phyloP scores from a whole-genome alignment of 2,797 vertebrate genomes.

The Coracias cyanogaster region DNA sequence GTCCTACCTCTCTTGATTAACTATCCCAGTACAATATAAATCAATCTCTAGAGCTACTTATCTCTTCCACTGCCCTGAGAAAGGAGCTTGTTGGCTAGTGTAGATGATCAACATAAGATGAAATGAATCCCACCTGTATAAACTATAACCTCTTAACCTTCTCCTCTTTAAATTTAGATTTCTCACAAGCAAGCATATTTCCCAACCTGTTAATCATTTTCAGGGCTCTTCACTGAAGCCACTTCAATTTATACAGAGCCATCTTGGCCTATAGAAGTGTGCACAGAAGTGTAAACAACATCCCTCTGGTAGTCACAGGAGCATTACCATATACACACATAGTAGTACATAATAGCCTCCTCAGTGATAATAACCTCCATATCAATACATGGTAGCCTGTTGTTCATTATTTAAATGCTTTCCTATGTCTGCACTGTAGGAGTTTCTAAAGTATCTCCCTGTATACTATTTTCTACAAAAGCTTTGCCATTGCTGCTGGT shows the following conservation, averaged over 20 bases:
- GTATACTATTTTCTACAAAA: not conserved
- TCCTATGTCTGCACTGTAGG: not conserved
- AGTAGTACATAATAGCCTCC: not conserved
- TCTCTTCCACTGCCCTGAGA: not conserved
- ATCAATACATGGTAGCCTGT: not conserved
- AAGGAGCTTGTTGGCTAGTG: not conserved
- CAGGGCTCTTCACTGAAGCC: not conserved
- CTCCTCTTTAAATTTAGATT: not conserved
- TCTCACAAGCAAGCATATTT: not conserved
- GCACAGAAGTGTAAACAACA: not conserved
- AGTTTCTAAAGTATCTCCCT: not conserved
- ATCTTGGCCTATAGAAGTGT: not conserved
- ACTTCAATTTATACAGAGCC: not conserved
- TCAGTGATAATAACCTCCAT: not conserved
- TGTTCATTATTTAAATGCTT: not conserved
- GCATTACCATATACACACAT: not conserved
- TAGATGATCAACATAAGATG: not conserved
- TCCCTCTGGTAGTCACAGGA: not conserved
- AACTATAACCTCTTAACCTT: not conserved
- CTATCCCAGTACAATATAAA: not conserved
- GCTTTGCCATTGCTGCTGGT: not conserved
- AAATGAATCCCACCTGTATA: not conserved
- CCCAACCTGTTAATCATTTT: not conserved
- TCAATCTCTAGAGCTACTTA: not conserved
- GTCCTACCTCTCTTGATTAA: not conserved